A percentile compares a stretch with the other conserved stretches of the same genome.
Conservation (phyloP, 1,140 invertebrate genomes). For the Charaxes varanes region DNA sequence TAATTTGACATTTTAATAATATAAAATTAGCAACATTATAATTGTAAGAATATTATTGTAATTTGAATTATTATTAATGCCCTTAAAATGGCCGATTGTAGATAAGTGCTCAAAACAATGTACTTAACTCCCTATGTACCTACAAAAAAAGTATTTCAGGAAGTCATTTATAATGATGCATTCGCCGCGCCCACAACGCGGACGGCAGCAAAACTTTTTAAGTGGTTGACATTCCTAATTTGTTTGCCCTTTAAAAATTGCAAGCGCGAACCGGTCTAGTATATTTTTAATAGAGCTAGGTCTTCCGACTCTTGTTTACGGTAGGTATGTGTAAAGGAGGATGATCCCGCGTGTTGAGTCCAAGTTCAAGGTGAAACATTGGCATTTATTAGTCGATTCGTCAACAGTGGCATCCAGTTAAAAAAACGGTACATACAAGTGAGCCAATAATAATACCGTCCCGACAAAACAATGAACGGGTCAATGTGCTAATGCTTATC, state of each 20-base stretch:
- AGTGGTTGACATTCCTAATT: slow-evolving; percentile 23
- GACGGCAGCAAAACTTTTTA: slow-evolving; percentile 16
- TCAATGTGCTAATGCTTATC: slow-evolving; percentile 1
- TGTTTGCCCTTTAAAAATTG: slow-evolving; percentile 29
- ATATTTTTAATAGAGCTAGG: slow-evolving; percentile 29
- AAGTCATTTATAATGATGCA: no score
- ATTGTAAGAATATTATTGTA: no score
- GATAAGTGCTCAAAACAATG: no score
- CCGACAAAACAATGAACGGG: slow-evolving; percentile 5
- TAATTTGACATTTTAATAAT: no score
- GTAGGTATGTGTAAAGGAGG: slow-evolving; percentile 32
- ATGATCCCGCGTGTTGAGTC: slow-evolving; percentile 44
- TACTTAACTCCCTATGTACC: no score
- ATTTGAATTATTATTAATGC: no score
- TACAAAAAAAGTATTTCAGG: no score
- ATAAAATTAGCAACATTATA: no score
- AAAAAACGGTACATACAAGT: slow-evolving; percentile 8
- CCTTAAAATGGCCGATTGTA: no score
- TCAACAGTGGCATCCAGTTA: slow-evolving; percentile 34
- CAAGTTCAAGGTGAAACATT: slow-evolving; percentile 68
- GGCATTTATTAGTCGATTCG: slow-evolving; percentile 65
- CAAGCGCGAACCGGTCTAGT: slow-evolving; percentile 24
- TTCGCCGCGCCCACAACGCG: slow-evolving; percentile 6
- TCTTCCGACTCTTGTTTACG: slow-evolving; percentile 35
- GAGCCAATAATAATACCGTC: slow-evolving; percentile 7